phyloP scores from a whole-genome alignment of 2,888 invertebrate genomes.

The Pristionchus arcanus region DNA sequence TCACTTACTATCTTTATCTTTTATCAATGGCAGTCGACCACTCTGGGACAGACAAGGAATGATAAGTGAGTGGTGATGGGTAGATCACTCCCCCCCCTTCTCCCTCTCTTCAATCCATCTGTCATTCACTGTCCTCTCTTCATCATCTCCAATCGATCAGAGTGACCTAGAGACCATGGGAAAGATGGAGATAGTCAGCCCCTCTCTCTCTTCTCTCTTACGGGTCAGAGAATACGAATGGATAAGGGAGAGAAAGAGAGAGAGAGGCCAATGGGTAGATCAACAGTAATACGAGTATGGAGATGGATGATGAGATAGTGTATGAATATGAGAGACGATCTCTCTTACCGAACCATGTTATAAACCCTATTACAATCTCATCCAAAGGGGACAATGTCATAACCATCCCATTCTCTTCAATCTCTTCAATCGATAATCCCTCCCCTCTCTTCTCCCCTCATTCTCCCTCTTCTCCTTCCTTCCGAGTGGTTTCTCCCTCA shows the following conservation, averaged over 20 bases:
- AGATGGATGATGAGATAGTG: conserved; percentile 39
- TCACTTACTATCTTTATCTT: background rate
- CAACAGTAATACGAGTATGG: conserved; percentile 45
- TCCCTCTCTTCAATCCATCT: background rate
- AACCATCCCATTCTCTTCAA: background rate
- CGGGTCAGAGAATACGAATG: conserved; percentile 22
- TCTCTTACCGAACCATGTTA: background rate
- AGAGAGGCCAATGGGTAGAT: conserved; percentile 6
- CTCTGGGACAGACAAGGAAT: background rate
- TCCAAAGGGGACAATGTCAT: background rate
- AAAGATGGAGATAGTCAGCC: background rate
- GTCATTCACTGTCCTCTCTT: background rate
- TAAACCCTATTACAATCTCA: conserved; percentile 2
- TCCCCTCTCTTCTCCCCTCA: background rate
- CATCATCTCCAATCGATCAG: conserved; percentile 41
- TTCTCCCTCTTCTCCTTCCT: background rate
- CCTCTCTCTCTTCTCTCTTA: background rate
- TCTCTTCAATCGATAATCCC: background rate
- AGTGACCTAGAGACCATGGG: conserved; percentile 17
- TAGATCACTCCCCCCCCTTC: background rate
- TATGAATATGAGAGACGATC: background rate
- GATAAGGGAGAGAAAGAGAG: background rate
- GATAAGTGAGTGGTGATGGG: background rate
- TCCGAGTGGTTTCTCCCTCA: conserved; percentile 21
- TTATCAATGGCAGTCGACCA: background rate